phyloP scores from a whole-genome alignment of 2,113 vertebrate genomes.

The Dascyllus trimaculatus region DNA sequence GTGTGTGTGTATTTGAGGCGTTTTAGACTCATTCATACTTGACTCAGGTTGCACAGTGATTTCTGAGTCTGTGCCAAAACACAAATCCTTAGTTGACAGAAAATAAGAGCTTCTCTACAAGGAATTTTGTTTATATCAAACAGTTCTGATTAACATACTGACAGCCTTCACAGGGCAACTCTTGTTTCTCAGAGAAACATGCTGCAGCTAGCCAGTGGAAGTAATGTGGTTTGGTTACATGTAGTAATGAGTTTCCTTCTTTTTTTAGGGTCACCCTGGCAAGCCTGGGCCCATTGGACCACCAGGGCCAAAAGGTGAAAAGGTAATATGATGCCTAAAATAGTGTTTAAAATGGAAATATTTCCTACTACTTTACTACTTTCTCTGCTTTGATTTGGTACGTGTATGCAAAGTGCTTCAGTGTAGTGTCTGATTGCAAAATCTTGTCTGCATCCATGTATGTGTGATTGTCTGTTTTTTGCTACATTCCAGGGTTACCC shows the following conservation, averaged over 20 bases:
- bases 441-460: neutral
- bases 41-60: conserved; percentile 51
- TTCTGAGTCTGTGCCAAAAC: conserved; percentile 46
- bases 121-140: conserved; percentile 46
- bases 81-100: conserved; percentile 37
- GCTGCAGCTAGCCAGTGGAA: conserved; percentile 31
- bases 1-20: neutral
- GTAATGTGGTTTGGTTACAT: neutral
- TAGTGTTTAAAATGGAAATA: neutral
- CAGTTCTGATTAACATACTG: conserved; percentile 43
- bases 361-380: too few species aligned
- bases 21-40: conserved; percentile 20
- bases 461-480: conserved; percentile 45
- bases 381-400: neutral
- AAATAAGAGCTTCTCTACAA: conserved; percentile 1
- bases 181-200: conserved; percentile 35
- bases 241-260: conserved; percentile 33
- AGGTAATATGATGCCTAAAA: conserved; percentile 84
- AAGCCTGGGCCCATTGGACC: conserved; percentile 88
- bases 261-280: conserved; percentile 91
- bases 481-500: conserved; percentile 90
- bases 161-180: conserved; percentile 26
- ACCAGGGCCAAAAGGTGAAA: conserved; percentile 96
- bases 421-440: neutral
- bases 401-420: neutral